Percentiles rank a stretch among this genome's conserved stretches.
These are phyloP conservation scores for Dasypus novemcinctus DNA, from an alignment of 2,113 vertebrate species.

Conservation along the genomic window DNA sequence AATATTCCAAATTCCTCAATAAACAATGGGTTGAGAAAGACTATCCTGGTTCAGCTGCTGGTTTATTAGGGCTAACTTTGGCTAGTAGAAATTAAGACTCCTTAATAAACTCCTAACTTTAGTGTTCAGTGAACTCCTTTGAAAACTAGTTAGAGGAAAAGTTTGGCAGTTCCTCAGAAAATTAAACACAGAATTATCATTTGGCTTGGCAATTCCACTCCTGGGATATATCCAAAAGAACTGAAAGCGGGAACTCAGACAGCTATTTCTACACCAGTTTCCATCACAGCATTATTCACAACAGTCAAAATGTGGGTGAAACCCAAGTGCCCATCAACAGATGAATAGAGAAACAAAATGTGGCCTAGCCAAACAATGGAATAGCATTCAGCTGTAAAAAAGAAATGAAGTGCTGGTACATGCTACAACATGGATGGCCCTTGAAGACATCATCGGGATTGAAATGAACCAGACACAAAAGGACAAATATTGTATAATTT, in stretches of 20 bases:
- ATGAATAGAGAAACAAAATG: background rate
- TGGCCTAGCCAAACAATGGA: background rate
- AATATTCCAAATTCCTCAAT: conserved; percentile 77
- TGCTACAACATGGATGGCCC: background rate
- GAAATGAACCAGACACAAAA: background rate
- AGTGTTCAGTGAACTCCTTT: conserved; percentile 55
- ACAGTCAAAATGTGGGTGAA: background rate
- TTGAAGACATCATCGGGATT: background rate
- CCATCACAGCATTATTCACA: background rate
- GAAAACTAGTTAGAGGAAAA: background rate
- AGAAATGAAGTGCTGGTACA: background rate
- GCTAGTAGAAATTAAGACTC: conserved; percentile 52
- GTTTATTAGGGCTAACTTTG: conserved; percentile 36
- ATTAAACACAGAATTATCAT: background rate
- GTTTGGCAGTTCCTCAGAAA: background rate
- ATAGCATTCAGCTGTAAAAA: background rate
- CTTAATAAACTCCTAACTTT: conserved; percentile 64
- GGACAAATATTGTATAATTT: background rate
- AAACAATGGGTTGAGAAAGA: conserved; percentile 34
- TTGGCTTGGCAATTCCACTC: background rate
- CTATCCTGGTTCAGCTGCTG: conserved; percentile 53
- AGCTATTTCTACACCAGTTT: background rate
- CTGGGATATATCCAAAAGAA: background rate
- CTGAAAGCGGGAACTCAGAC: background rate
- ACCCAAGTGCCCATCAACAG: too few species aligned